Conservation (phyloP, 1,140 invertebrate species). For the Trachelipus rathkii region DNA sequence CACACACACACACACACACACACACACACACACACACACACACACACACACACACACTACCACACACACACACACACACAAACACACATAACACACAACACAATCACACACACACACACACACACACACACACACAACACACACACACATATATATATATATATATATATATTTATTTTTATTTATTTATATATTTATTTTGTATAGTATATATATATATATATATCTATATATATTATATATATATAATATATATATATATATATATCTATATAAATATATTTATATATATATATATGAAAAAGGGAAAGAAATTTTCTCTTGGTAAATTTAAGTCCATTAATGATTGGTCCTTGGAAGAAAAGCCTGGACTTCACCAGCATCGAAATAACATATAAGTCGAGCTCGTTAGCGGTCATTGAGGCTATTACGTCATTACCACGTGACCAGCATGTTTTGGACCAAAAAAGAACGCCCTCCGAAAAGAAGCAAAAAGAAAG, state of each 20-base stretch:
- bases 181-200: not conserved
- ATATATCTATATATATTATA: constrained; percentile 4
- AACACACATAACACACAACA: too few relatives aligned
- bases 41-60: too few relatives aligned
- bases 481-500: not conserved
- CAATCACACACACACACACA: too few relatives aligned
- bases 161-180: not conserved
- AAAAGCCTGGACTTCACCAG: not conserved
- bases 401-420: constrained; percentile 1
- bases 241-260: constrained; percentile 15
- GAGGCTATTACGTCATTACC: constrained; percentile 9
- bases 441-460: not conserved
- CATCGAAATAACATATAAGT: not conserved
- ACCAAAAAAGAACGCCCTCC: not conserved
- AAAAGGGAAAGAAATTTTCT: not conserved
- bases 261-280: constrained; percentile 5
- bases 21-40: too few relatives aligned
- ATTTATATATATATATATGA: not conserved
- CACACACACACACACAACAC: too few relatives aligned
- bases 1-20: too few relatives aligned
- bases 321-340: constrained; percentile 2
- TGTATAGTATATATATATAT: constrained; percentile 12
- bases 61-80: too few relatives aligned
- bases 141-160: constrained; percentile 3
- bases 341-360: constrained; percentile 6